Evolutionary conservation across 2,797 vertebrate genomes (phyloP).

Genomic region (Pseudomugil tenellus): DNA sequence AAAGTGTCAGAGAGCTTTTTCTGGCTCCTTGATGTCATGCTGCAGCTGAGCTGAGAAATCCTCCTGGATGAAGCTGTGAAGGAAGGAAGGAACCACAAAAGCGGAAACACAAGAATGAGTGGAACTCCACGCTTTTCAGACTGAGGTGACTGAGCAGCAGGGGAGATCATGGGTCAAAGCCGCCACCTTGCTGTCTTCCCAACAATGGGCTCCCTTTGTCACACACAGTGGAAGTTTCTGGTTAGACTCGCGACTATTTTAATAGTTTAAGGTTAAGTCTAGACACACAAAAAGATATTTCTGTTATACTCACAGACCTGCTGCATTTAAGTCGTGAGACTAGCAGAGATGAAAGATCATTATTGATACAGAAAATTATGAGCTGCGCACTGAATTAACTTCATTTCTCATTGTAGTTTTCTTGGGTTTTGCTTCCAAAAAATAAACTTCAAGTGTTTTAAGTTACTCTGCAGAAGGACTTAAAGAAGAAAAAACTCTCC

Average conservation of each 20-base stretch:
- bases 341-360: neutral
- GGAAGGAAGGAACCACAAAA: conserved; percentile 66
- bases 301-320: conserved; percentile 20
- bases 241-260: conserved; percentile 16
- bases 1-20: conserved; percentile 63
- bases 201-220: conserved; percentile 31
- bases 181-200: conserved; percentile 11
- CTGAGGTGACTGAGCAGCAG: conserved; percentile 51
- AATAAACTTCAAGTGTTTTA: neutral
- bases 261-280: conserved; percentile 13
- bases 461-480: neutral
- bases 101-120: conserved; percentile 66
- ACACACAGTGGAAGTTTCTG: conserved; percentile 2
- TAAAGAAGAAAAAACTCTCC: too few relatives aligned
- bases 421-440: neutral
- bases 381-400: neutral
- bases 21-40: conserved; percentile 77
- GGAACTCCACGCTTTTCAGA: conserved; percentile 45
- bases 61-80: conserved; percentile 64
- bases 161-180: conserved; percentile 38
- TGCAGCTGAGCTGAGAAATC: conserved; percentile 64
- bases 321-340: neutral
- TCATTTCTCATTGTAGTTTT: neutral
- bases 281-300: conserved; percentile 6
- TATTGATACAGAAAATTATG: neutral